These are phyloP conservation scores for Semnornis frantzii DNA, from an alignment of 2,113 vertebrate species.

Conservation along the genomic window DNA sequence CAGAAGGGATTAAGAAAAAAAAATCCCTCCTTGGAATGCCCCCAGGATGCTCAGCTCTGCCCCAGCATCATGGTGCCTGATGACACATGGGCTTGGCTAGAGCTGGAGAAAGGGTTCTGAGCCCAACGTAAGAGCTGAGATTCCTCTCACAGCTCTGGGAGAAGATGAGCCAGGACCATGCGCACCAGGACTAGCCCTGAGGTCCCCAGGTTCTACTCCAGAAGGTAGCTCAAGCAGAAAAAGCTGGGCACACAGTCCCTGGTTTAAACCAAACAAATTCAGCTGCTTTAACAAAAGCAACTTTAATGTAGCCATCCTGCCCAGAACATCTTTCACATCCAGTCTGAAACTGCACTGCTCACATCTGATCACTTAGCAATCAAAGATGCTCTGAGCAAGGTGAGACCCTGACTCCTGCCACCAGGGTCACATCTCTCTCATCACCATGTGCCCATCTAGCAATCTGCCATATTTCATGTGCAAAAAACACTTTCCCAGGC, in stretches of 20 bases:
- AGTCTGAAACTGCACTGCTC: too few species aligned
- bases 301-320: neutral
- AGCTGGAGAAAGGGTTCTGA: neutral
- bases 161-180: neutral
- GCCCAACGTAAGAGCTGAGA: neutral
- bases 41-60: neutral
- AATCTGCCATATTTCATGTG: accelerated
- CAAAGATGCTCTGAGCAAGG: accelerated
- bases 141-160: neutral
- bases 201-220: neutral
- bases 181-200: neutral
- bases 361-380: neutral
- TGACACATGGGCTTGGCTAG: neutral
- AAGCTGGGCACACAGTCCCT: too few species aligned
- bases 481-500: neutral
- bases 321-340: neutral
- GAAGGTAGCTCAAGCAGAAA: neutral
- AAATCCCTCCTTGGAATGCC: neutral
- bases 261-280: neutral
- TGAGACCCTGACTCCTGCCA: neutral
- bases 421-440: neutral
- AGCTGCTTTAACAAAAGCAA: neutral
- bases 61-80: neutral
- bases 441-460: accelerated
- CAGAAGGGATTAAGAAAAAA: neutral